Conservation (phyloP, 2,113 vertebrate species). For the Cryptotis parvus region DNA sequence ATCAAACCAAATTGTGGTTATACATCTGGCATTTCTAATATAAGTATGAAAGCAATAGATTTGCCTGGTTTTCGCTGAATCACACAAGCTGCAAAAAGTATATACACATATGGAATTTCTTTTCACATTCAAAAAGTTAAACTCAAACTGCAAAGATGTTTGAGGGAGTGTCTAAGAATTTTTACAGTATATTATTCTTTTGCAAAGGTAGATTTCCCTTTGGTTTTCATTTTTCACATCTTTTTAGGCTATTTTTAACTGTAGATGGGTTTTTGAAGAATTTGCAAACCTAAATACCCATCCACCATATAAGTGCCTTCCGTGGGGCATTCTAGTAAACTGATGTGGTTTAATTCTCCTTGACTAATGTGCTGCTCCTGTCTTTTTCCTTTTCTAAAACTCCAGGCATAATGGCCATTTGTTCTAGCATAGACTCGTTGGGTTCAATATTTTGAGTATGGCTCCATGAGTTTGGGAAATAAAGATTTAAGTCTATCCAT, state of each 20-base stretch:
- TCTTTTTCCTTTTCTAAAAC: background rate
- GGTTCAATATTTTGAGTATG: background rate
- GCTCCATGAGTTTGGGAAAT: background rate
- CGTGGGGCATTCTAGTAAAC: background rate
- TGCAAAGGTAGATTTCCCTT: conserved; percentile 25
- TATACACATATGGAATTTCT: conserved; percentile 75
- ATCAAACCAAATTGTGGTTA: conserved; percentile 71
- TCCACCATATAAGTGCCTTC: background rate
- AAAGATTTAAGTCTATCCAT: background rate
- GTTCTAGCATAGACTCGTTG: background rate
- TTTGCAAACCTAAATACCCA: background rate
- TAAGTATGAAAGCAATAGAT: conserved; percentile 75
- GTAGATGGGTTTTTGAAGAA: conserved; percentile 35
- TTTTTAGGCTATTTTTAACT: conserved; percentile 46
- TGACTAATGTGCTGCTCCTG: background rate
- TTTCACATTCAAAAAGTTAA: conserved; percentile 75
- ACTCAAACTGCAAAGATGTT: conserved; percentile 54
- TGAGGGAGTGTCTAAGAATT: conserved; percentile 13
- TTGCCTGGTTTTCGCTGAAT: conserved; percentile 60
- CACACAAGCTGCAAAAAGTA: conserved; percentile 56
- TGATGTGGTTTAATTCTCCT: background rate
- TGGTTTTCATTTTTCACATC: conserved; percentile 30
- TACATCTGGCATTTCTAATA: conserved; percentile 79
- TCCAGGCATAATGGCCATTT: conserved; percentile 8
- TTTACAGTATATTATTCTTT: conserved; percentile 54